A percentile compares a stretch with the other conserved stretches of the same genome.
These are phyloP conservation scores for Montipora sp. DNA, from an alignment of 64 coral and sea anemone species.

Conservation along the genomic window DNA sequence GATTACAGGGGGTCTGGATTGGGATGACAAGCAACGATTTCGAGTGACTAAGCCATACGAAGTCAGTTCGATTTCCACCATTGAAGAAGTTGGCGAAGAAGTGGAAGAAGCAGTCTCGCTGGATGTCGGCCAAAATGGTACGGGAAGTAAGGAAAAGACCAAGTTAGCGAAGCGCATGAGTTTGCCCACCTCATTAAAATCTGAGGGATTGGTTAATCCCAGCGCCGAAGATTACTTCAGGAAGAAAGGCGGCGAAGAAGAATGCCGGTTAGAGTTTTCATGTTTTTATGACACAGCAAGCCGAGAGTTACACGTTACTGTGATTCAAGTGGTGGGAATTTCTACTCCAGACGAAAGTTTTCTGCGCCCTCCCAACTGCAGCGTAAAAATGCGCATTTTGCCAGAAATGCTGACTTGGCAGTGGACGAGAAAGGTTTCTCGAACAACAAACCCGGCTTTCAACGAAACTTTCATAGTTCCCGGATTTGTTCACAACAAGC, in stretches of 20 bases:
- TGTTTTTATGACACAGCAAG: conserved; percentile 88
- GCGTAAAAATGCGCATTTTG: conserved; percentile 93
- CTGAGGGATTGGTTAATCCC: conserved; percentile 68
- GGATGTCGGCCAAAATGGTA: neutral
- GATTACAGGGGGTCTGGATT: conserved; percentile 18
- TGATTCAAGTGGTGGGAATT: conserved; percentile 80
- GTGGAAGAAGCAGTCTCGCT: neutral
- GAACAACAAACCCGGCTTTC: conserved; percentile 79
- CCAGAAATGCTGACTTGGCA: conserved; percentile 92
- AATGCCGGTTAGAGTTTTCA: conserved; percentile 73
- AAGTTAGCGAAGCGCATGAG: conserved; percentile 76
- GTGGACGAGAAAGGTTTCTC: conserved; percentile 83
- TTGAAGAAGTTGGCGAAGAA: conserved; percentile 29
- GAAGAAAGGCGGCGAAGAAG: conserved; percentile 35
- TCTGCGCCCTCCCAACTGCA: conserved; percentile 90
- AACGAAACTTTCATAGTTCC: conserved; percentile 95
- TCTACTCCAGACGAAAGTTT: conserved; percentile 88
- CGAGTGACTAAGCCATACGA: conserved; percentile 64
- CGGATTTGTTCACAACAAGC: conserved; percentile 92
- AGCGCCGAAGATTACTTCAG: conserved; percentile 68
- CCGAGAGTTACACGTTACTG: conserved; percentile 83
- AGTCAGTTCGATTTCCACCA: conserved; percentile 8
- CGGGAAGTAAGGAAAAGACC: conserved; percentile 6
- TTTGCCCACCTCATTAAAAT: conserved; percentile 44
- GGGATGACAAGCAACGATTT: conserved; percentile 39